These are phyloP conservation scores for Chrysina gloriosa DNA, from an alignment of 2,888 invertebrate genomes.

Conservation along the genomic window DNA sequence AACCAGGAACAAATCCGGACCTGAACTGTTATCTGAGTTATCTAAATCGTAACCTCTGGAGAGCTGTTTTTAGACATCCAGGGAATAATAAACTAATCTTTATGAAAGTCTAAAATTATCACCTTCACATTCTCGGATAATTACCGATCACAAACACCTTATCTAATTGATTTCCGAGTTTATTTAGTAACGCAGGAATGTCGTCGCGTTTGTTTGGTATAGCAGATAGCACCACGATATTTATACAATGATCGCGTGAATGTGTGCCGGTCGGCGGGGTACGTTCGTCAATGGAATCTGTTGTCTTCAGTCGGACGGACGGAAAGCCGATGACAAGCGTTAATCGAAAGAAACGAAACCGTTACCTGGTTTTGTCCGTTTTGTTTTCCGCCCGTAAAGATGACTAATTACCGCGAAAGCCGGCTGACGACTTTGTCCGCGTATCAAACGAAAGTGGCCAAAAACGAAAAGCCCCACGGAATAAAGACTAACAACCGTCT, in stretches of 20 bases:
- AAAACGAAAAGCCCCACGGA: slow-evolving; percentile 33
- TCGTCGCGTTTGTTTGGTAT: neutral
- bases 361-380: slow-evolving; percentile 5
- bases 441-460: slow-evolving; percentile 32
- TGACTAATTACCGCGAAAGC: slow-evolving; percentile 41
- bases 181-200: neutral
- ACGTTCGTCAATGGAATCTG: neutral
- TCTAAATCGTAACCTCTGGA: too few relatives aligned
- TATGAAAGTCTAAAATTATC: neutral
- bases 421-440: slow-evolving; percentile 29
- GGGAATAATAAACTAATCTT: too few relatives aligned
- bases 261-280: neutral
- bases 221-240: neutral
- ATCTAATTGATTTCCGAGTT: neutral
- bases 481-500: slow-evolving; percentile 55
- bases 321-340: slow-evolving; percentile 13
- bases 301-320: slow-evolving; percentile 5
- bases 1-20: too few relatives aligned
- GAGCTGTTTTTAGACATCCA: too few relatives aligned
- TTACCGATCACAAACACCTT: neutral
- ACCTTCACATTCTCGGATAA: neutral
- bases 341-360: slow-evolving; percentile 33
- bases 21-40: too few relatives aligned
- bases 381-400: slow-evolving; percentile 26
- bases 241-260: neutral